Percentiles rank a stretch among this genome's conserved stretches.
Conservation (phyloP, 2,113 vertebrate genomes). For the Halcyon malimbica region DNA sequence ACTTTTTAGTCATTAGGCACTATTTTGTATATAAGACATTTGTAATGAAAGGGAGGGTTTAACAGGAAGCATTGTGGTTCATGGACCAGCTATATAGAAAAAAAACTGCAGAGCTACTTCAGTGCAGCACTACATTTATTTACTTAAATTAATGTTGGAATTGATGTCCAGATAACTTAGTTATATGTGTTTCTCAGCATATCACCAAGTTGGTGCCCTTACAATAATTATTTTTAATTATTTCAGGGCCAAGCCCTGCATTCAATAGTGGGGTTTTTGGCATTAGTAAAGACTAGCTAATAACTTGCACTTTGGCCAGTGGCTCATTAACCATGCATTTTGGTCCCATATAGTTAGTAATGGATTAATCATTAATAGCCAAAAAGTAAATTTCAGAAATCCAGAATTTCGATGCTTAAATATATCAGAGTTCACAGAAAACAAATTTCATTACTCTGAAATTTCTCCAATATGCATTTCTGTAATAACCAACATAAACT, state of each 20-base stretch:
- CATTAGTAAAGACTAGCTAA: background rate
- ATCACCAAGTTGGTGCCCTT: background rate
- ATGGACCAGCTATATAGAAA: background rate
- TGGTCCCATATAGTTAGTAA: background rate
- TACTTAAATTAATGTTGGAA: background rate
- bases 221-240: background rate
- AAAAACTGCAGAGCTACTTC: background rate
- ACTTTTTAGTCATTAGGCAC: background rate
- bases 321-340: background rate
- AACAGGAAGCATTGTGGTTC: fast-evolving
- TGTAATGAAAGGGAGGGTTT: background rate
- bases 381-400: background rate
- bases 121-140: background rate
- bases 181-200: background rate
- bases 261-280: background rate
- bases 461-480: background rate
- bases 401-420: background rate
- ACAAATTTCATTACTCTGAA: background rate
- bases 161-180: background rate
- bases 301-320: background rate
- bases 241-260: background rate
- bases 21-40: fast-evolving
- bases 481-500: background rate
- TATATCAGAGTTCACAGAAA: background rate
- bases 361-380: background rate